These are phyloP conservation scores for Callospermophilus lateralis DNA, from an alignment of 2,113 vertebrate genomes.

Conservation along the genomic window DNA sequence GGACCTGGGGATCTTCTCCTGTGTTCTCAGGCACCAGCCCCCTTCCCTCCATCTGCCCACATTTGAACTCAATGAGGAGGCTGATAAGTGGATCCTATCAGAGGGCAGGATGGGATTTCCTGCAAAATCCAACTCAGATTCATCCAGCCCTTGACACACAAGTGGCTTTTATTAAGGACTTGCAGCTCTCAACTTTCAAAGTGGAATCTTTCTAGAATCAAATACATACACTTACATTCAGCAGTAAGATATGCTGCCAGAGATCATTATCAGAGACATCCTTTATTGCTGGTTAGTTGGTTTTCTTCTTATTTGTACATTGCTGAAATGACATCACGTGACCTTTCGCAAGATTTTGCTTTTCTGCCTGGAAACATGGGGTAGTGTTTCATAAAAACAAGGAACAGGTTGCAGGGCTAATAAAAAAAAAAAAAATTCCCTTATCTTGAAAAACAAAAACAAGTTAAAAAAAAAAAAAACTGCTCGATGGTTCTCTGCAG, in stretches of 20 bases:
- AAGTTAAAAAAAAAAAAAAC: neutral
- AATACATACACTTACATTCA: neutral
- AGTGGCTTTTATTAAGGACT: slow-evolving; percentile 65
- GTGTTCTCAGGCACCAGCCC: neutral
- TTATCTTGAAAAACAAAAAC: neutral
- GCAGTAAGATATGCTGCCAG: slow-evolving; percentile 25
- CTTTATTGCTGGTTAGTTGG: slow-evolving; percentile 39
- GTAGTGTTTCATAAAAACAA: slow-evolving; percentile 55
- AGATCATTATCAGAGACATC: slow-evolving; percentile 56
- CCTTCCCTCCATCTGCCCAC: neutral
- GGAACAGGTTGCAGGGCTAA: neutral
- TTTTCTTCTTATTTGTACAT: slow-evolving; percentile 67
- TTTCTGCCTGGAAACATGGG: slow-evolving; percentile 56
- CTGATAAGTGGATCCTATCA: neutral
- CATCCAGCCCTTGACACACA: slow-evolving; percentile 44
- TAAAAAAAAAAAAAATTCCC: slow-evolving; percentile 24
- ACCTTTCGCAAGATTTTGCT: slow-evolving; percentile 66
- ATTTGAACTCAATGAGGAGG: neutral
- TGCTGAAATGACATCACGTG: slow-evolving; percentile 35
- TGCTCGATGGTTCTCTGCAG: neutral
- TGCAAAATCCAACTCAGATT: slow-evolving; percentile 22
- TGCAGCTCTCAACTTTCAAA: slow-evolving; percentile 47
- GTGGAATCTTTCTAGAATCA: slow-evolving; percentile 11
- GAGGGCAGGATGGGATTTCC: slow-evolving; percentile 36
- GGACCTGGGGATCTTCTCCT: neutral